These are phyloP conservation scores for Epinephelus moara DNA, from an alignment of 2,113 vertebrate genomes.

Conservation along the genomic window DNA sequence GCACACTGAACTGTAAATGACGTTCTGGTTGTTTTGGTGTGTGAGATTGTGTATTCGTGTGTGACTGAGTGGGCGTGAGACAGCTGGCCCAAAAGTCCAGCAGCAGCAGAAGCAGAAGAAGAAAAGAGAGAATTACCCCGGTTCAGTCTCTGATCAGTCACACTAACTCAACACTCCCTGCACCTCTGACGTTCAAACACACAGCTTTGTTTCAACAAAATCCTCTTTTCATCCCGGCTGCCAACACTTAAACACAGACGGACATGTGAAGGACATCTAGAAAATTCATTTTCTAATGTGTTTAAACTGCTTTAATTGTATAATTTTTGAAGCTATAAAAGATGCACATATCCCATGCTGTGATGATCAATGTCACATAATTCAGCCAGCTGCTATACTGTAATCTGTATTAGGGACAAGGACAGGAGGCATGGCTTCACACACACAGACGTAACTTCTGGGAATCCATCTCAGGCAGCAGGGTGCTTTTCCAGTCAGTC, in stretches of 20 bases:
- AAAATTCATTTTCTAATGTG: background rate
- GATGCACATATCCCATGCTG: background rate
- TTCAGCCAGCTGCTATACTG: background rate
- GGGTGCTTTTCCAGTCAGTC: constrained; percentile 78
- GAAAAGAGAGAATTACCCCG: constrained; percentile 39
- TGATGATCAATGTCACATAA: background rate
- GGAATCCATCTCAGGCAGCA: constrained; percentile 72
- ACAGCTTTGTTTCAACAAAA: constrained; percentile 21
- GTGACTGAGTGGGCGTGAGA: constrained; percentile 54
- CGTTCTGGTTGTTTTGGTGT: constrained; percentile 23
- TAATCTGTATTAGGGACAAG: constrained; percentile 19
- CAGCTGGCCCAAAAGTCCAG: constrained; percentile 64
- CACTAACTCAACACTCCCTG: constrained; percentile 2
- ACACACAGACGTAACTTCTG: constrained; percentile 68
- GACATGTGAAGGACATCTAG: background rate
- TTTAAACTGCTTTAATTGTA: background rate
- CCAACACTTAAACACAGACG: background rate
- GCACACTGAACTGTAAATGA: constrained; percentile 23
- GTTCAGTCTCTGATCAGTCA: constrained; percentile 40
- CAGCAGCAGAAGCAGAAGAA: constrained; percentile 32
- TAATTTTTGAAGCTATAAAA: background rate
- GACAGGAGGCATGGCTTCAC: constrained; percentile 15
- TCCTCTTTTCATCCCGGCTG: constrained; percentile 14
- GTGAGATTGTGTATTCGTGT: constrained; percentile 37
- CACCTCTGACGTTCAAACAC: constrained; percentile 7